Evolutionary conservation across 2,888 invertebrate species (phyloP), one percentile per base, ranked within the genome.

Genomic region (Coleophora flavipennella): DNA sequence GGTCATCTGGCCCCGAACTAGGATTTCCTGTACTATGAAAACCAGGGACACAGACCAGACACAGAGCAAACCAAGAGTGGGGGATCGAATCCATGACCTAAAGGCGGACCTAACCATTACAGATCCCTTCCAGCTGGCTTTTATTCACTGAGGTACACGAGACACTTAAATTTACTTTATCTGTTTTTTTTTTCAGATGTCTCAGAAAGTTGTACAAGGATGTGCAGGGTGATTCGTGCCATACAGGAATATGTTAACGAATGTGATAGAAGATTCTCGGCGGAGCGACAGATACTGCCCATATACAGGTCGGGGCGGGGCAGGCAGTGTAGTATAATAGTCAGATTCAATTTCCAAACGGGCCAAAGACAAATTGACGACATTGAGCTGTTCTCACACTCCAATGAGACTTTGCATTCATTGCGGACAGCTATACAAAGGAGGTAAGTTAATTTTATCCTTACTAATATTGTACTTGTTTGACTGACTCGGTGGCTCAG

Each of bases 221-320:
- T 97, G 92, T 95, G 95, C 73, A 90, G 97, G 52, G 93, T 98
- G 40, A 89, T 98, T 75, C 93, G 95, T 78, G 96, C 97, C 62
- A 87, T 98, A 62, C 93, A 95, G 70, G 97, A 97, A 81, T 98
- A 98, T 71, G 91, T 98, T 47, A 93, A 92, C 58, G 97, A 97
- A 81, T 97, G 97, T 85, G 97, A 97, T 86, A 90, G 91, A 56
- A 90, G 91, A 49, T 95, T 92, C 77, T 89, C 91, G 36, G 94
- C 94, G 31, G 97, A 98, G 70, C 87, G 98, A 49, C 92, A 92
- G 63, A 92, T 95, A 59, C 84, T 97, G 58, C 97, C 97, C 14
- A 89, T 97, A 44, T 92, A 93, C 62, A 91, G 97, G 62, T 95
- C 96, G 8, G 94, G 93, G 50, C 89, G 96, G 46, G 97, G 97